Evolutionary conservation across 2,797 vertebrate species (phyloP).

Genomic region (Crypturellus tataupa): DNA sequence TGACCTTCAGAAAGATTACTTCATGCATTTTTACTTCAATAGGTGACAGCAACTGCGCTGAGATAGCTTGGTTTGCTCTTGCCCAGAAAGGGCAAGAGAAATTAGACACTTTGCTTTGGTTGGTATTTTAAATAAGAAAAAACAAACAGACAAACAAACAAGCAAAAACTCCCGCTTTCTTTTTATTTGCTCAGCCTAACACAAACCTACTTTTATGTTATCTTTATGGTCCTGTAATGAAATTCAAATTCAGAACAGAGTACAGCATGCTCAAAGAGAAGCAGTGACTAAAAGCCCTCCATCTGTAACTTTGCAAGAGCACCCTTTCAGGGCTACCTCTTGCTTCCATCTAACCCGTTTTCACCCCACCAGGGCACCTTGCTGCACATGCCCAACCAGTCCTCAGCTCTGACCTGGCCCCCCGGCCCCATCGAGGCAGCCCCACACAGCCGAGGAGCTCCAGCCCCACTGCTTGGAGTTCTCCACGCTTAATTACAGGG

Average conservation of each 20-base stretch:
- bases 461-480: background rate
- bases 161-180: slow-evolving; percentile 31
- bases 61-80: slow-evolving; percentile 48
- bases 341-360: background rate
- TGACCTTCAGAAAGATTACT: slow-evolving; percentile 60
- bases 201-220: slow-evolving; percentile 46
- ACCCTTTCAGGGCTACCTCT: background rate
- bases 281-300: background rate
- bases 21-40: slow-evolving; percentile 59
- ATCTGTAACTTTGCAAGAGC: background rate
- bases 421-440: background rate
- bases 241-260: slow-evolving; percentile 45
- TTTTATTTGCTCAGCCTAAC: slow-evolving; percentile 59
- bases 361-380: background rate
- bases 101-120: slow-evolving; percentile 35
- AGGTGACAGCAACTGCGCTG: slow-evolving; percentile 44
- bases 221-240: background rate
- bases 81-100: slow-evolving; percentile 38
- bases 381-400: background rate
- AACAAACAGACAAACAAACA: background rate
- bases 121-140: slow-evolving; percentile 37
- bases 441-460: fast-evolving
- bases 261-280: background rate
- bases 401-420: background rate
- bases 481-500: background rate